Evolutionary conservation across 64 coral and sea anemone genomes (phyloP), one percentile per base, ranked within the genome.

Genomic region (Stichodactyla mertensii): DNA sequence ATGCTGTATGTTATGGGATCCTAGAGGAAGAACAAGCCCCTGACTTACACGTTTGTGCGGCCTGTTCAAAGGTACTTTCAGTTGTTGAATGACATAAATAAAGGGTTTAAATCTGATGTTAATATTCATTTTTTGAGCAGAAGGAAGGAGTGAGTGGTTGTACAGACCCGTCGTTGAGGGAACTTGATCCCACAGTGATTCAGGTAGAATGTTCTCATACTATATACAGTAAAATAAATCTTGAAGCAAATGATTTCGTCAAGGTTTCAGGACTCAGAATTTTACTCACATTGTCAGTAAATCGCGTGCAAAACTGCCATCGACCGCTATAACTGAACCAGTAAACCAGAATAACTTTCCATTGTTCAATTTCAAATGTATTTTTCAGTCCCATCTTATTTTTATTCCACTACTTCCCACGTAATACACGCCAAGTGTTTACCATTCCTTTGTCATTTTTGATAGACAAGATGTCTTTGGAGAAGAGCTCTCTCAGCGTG

Each of bases 11-110:
- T 86, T 98, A 88, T 86, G 80, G 90, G 23, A 87, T 92, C 79
- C 83, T 98, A 51, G 86, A 94, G 52, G 90, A 98, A 27, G 93
- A 98, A 16, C 87, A 98, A 55, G 93, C 92, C 18, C 96, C 96
- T 51, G 84, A 89, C 71, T 74, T 95, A 26, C 96, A 98, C 64
- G 88, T 98, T 8, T 98, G 96, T 85, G 93, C 88, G 6, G 52
- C 57, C 54, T 98, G 96, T 81, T 79, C 92, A 2, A 89, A 95
- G 92, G 96, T 92, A 92, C 52, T 10, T 86, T 1, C 22, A 16
- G 57, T 62, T 87, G 6, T 18, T 71, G 11, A 51, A 36, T 55
- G 52, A 55, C 26, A 58, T 58, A 11, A 11, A 11, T 11, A 18
- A 18, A 2, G 0, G 19, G 5, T 16, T 18, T 71, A 23, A 23